Base-by-base conservation (phyloP, 2,113 vertebrate species). In the Lonchura striata region DNA sequence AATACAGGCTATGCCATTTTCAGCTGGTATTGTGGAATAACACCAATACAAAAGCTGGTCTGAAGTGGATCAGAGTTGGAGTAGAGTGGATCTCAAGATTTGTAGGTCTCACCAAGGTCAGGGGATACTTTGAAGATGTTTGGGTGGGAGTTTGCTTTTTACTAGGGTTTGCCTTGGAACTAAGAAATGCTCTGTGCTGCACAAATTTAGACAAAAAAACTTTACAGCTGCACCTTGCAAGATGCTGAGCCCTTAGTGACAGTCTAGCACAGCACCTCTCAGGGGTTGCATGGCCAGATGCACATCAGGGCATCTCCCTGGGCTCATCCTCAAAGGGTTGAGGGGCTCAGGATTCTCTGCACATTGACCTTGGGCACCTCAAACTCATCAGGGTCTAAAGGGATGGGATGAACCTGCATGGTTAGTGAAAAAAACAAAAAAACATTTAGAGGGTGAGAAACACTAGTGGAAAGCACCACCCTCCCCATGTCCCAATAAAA, bases 391-490 rank as follows among this genome's bases (percentile, higher is more conserved):
- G 19, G 21, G 11, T 72, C 53, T 76, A 53, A 66, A 1, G 9
- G 50, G 28, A 57, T 33, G 17, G 35, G 30, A 77, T 14, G 7
- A 86, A 9, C 23, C 59, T 54, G 13, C 35, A 74, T 15, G 54
- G 22, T 46, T 5, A 33, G 35, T 22, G 42, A 22, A 61, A 87
- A 75, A 37, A 49, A 6, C 17, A 10, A 10, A 37, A 9, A 21
- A 53, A 15, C 27, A 44, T 78, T 17, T 14, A 17, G 24, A 17
- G 39, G 4, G 6, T 27, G 9, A 82, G 39, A 79, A 63, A 60
- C 14, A 33, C n/a, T 9, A 52, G 31, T 13, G 19, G 79, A 82
- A 82, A 64, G 33, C 0, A 0, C 4, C 2, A 6, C 2, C 2
- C 8, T 7, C 1, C 3, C 8, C 35, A 25, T 0, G 0, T 7